Evolutionary conservation across 2,113 vertebrate genomes (phyloP), one percentile per base, ranked within the genome.

Genomic region (Pedionomus torquatus): DNA sequence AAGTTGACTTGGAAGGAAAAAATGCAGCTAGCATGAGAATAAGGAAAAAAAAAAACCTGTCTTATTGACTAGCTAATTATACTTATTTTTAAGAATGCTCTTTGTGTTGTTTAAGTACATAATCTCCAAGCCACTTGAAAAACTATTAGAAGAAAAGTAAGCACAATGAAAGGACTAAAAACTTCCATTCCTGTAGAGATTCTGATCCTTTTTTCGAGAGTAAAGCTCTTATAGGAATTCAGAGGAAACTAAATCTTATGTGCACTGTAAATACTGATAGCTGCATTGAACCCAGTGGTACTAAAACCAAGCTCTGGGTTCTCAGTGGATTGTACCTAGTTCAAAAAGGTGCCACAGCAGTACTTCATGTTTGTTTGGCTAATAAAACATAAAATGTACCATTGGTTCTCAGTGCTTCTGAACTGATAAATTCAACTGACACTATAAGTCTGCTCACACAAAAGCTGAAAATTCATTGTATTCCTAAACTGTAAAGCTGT

Each of bases 351-450:
- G 30, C 37, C 60, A 83, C 37, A 82, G 69, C 10, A 79, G 61
- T 95, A 76, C 57, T 92, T 97, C 39, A 69, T 63, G 28, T 91
- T 90, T 97, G 55, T 91, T 92, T 95, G 55, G 66, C 35, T 92
- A 89, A 87, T 89, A 95, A 95, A 97, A 93, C 80, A 94, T 77
- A 74, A 90, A 93, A 92, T 15, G 54, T 46, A 83, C 39, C 6
- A 1, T 18, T 64, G 83, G 5, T 39, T 94, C 63, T 86, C 49
- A 51, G 43, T 63, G 49, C 11, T 85, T 95, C 77, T 87, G 41
- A 89, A 76, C 33, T 33, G 30, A 81, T 90, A 96, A 93, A 95
- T 95, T 93, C 79, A 91, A 77, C 52, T 64, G 85, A 89, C 33
- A 55, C 39, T 80, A 83, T 51, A 93, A 93, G 57, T 76, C 63